These are phyloP conservation scores for Ceratina calcarata DNA, from an alignment of 1,140 invertebrate species.

Conservation along the genomic window DNA sequence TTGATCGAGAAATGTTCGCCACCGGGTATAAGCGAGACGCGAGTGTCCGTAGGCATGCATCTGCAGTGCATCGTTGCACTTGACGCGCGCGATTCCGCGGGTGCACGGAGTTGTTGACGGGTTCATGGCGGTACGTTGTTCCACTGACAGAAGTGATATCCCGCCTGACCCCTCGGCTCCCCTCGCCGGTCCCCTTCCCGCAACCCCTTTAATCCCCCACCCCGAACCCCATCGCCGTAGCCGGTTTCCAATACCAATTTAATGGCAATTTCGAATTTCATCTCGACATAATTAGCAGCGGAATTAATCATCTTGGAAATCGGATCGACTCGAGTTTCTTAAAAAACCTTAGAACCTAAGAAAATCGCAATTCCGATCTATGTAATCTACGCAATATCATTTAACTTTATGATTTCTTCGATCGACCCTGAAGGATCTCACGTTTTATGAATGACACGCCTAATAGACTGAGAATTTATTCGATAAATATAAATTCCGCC, in stretches of 20 bases:
- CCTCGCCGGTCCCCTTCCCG: constrained; percentile 27
- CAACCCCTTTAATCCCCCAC: constrained; percentile 22
- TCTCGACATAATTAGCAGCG: no score
- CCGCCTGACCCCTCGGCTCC: constrained; percentile 38
- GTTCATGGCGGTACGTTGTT: constrained; percentile 77
- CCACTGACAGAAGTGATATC: constrained; percentile 70
- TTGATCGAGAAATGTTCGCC: no score
- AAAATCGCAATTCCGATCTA: no score
- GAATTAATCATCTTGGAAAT: no score
- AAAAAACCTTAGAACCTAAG: no score
- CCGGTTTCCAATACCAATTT: background rate
- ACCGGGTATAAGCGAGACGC: constrained; percentile 1
- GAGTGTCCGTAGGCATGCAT: constrained; percentile 52
- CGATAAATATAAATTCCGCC: no score
- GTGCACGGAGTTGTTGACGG: constrained; percentile 63
- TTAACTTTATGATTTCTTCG: no score
- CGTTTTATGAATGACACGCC: no score
- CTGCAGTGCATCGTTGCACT: constrained; percentile 74
- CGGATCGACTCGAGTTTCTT: no score
- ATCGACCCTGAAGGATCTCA: no score
- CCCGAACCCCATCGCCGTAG: background rate
- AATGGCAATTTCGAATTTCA: background rate
- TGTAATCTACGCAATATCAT: no score
- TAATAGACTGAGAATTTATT: no score
- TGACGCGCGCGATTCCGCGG: constrained; percentile 74